Base-by-base conservation (phyloP, 1,140 invertebrate genomes). In the Tetramorium alpestre region DNA sequence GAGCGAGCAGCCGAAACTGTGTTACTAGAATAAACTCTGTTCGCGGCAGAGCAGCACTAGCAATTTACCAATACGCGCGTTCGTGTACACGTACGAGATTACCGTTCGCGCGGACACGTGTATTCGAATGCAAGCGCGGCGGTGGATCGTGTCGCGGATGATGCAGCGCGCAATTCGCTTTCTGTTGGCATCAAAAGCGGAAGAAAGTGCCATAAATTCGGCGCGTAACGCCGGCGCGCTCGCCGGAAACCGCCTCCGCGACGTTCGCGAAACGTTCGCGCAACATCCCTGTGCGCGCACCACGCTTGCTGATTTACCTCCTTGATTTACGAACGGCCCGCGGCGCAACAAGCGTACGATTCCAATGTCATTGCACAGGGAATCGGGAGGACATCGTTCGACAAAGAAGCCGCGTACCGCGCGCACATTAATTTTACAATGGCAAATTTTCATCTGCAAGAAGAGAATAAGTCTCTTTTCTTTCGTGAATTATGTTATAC, bases 21-120 rank as follows among this genome's bases (percentile, higher is more conserved):
- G 92, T 93, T 93, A 93, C 90, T 93, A 73, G 92, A 93, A 93
- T 93, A 93, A 92, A 91, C 91, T 89, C 87, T 41, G 86, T 86
- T 56, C 77, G 85, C 85, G 81, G 81, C 78, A 82, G 33, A 33
- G 85, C 86, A 86, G n/a, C 54, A 76, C 38, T 13, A 44, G 38
- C 64, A 56, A 90, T 92, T 90, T 80, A 88, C 51, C 85, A 28
- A 38, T 81, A 58, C 64, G 28, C 58, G 38, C 64, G 33, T 64
- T 10, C 28, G 41, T 54, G 8, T 28, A 44, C 67, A 38, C 70
- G 18, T 25, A 51, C 54, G 47, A 54, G 47, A 70, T 41, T 60
- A 69, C 25, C 60, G 44, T 47, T 28, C 49, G 58, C 64, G 56
- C 7, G n/a, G 18, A 51, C 62, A 38, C 67, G 38, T 28, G 56